A percentile compares a stretch with the other conserved stretches of the same genome.
phyloP scores from a whole-genome alignment of 2,888 invertebrate genomes.

The Epiblema foenella region DNA sequence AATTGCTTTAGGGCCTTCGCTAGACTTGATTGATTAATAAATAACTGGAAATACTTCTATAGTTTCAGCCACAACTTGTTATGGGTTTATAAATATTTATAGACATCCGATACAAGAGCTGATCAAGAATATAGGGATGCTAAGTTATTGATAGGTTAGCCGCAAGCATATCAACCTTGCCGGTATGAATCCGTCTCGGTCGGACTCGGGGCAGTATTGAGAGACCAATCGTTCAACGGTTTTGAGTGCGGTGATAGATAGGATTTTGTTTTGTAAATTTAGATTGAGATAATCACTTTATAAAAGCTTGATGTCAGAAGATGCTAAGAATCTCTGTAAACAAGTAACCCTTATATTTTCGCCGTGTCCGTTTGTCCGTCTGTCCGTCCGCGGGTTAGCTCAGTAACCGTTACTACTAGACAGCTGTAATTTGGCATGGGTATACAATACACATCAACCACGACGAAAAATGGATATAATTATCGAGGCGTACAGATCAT shows the following conservation, averaged over 20 bases:
- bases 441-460: too few relatives aligned
- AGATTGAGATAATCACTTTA: constrained; percentile 3
- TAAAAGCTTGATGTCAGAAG: neutral
- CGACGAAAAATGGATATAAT: too few relatives aligned
- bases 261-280: neutral
- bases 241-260: constrained; percentile 15
- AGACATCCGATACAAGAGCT: too few relatives aligned
- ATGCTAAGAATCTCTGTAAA: too few relatives aligned
- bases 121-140: neutral
- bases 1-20: too few relatives aligned
- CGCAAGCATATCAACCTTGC: constrained; percentile 20
- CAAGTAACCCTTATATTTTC: too few relatives aligned
- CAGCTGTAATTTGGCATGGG: too few relatives aligned
- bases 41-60: neutral
- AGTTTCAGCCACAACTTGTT: neutral
- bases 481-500: constrained; percentile 15
- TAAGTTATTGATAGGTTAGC: constrained; percentile 20
- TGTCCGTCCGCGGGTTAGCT: too few relatives aligned
- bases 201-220: neutral
- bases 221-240: constrained; percentile 7
- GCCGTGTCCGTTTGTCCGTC: too few relatives aligned
- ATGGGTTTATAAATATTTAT: too few relatives aligned
- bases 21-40: constrained; percentile 9
- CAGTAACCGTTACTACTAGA: too few relatives aligned
- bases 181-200: constrained; percentile 9